Percentiles rank a stretch among this genome's conserved stretches.
Conservation (phyloP, 1,140 invertebrate species). For the Aleiodes sp. region DNA sequence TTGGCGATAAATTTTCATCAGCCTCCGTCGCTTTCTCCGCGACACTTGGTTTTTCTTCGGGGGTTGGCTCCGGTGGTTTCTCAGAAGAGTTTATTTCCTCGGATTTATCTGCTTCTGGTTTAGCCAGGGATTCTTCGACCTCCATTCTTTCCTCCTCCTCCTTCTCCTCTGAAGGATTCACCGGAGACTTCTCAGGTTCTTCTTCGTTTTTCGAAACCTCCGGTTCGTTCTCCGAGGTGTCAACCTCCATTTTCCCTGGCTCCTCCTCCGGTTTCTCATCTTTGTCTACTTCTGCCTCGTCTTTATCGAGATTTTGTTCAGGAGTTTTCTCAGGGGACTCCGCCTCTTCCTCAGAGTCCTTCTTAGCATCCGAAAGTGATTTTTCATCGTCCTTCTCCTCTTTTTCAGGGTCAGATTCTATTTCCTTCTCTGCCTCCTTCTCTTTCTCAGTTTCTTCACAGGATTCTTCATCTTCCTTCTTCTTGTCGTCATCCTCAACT, state of each 20-base stretch:
- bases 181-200: slow-evolving; percentile 37
- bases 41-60: not conserved
- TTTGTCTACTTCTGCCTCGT: slow-evolving; percentile 40
- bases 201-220: slow-evolving; percentile 5
- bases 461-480: slow-evolving; percentile 53
- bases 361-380: slow-evolving; percentile 27
- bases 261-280: slow-evolving; percentile 42
- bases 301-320: slow-evolving; percentile 8
- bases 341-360: slow-evolving; percentile 26
- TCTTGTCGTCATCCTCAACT: slow-evolving; percentile 66
- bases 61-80: not conserved
- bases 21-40: slow-evolving; percentile 34
- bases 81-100: not conserved
- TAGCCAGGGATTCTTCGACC: slow-evolving; percentile 32
- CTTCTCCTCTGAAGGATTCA: slow-evolving; percentile 39
- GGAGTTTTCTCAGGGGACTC: slow-evolving; percentile 36
- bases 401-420: slow-evolving; percentile 41
- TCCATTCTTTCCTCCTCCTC: slow-evolving; percentile 38
- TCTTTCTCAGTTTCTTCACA: slow-evolving; percentile 39
- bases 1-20: slow-evolving; percentile 38
- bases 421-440: slow-evolving; percentile 38
- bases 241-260: slow-evolving; percentile 36
- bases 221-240: slow-evolving; percentile 22
- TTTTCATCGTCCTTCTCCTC: slow-evolving; percentile 41
- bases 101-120: not conserved